Evolutionary conservation across 2,113 vertebrate species (phyloP).

Genomic region (Triplophysa rosa): DNA sequence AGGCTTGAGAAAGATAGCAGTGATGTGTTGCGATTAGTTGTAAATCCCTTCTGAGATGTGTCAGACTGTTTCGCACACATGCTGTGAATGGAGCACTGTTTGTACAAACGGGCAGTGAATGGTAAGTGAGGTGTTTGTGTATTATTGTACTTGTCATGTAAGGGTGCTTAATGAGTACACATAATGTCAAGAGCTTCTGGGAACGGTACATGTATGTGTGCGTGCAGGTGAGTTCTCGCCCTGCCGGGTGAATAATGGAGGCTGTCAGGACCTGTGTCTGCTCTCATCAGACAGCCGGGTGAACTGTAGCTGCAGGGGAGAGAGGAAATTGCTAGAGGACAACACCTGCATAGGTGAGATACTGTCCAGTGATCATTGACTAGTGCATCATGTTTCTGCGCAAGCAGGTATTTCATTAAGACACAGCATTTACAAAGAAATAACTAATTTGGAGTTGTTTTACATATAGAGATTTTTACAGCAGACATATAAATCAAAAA

Average conservation of each 20-base stretch:
- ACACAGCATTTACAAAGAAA: background rate
- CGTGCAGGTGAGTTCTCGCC: conserved; percentile 86
- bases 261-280: conserved; percentile 94
- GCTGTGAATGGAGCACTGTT: background rate
- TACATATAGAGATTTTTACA: background rate
- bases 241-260: conserved; percentile 88
- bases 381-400: background rate
- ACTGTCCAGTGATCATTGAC: background rate
- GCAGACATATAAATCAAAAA: background rate
- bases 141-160: conserved; percentile 4
- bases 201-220: conserved; percentile 27
- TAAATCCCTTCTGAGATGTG: no score
- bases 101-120: background rate
- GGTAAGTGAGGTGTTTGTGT: background rate
- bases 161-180: background rate
- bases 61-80: no score
- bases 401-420: background rate
- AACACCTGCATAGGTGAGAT: conserved; percentile 86
- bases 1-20: no score
- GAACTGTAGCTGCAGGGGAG: conserved; percentile 93
- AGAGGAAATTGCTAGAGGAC: conserved; percentile 88
- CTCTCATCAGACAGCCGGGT: conserved; percentile 88
- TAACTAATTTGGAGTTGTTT: background rate
- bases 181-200: conserved; percentile 2
- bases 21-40: no score